Conservation (phyloP, 1,140 invertebrate genomes). For the Eriocheir sinensis region DNA sequence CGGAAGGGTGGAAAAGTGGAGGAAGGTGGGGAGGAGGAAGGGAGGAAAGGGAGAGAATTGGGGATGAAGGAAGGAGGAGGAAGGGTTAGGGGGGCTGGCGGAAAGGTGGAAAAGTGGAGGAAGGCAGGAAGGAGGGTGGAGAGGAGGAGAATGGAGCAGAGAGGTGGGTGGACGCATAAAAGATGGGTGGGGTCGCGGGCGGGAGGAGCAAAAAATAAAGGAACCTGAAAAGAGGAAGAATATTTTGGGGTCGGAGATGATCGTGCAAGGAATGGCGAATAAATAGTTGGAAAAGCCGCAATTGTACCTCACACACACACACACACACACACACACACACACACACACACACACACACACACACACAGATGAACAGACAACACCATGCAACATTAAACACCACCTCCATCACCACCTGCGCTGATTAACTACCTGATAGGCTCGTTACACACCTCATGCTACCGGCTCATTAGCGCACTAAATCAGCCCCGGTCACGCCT, state of each 20-base stretch:
- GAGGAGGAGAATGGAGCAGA: neutral
- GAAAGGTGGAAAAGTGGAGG: neutral
- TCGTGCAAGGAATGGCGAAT: neutral
- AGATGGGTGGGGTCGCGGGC: neutral
- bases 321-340: constrained; percentile 6
- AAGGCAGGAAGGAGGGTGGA: too few relatives aligned
- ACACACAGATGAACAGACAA: neutral
- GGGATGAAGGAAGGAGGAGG: neutral
- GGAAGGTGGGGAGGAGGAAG: neutral
- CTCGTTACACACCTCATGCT: neutral
- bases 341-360: constrained; percentile 21
- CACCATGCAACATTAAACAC: neutral
- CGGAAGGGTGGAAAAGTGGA: neutral
- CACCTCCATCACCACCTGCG: too few relatives aligned
- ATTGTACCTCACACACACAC: neutral
- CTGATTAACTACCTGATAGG: too few relatives aligned
- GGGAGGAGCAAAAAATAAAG: neutral
- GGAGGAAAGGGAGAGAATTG: neutral
- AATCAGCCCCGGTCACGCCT: constrained; percentile 1
- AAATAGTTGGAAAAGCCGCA: neutral
- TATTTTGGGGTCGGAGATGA: neutral
- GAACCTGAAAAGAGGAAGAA: neutral
- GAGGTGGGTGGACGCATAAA: neutral
- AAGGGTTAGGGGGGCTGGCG: too few relatives aligned
- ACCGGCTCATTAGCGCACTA: neutral